Evolutionary conservation across 2,113 vertebrate species (phyloP).

Genomic region (Nansenia antarctica): DNA sequence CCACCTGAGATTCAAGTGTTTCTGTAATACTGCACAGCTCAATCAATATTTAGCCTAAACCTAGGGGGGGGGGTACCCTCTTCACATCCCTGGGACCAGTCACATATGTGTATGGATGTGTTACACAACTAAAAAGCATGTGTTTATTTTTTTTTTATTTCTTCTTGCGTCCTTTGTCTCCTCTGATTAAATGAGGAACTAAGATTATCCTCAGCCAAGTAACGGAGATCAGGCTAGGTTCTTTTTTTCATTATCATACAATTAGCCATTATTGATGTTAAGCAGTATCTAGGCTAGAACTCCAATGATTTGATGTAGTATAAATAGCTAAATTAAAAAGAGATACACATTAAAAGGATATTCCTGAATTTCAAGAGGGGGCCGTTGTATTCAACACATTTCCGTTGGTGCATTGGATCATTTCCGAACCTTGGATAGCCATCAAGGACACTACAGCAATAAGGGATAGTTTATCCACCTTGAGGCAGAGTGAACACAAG

Average conservation of each 20-base stretch:
- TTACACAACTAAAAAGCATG: slow-evolving; percentile 56
- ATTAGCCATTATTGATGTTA: background rate
- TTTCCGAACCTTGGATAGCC: background rate
- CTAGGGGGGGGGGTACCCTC: slow-evolving; percentile 64
- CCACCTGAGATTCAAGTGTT: slow-evolving; percentile 85
- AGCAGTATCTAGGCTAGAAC: background rate
- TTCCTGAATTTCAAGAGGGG: slow-evolving; percentile 16
- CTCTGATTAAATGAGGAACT: background rate
- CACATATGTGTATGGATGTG: slow-evolving; percentile 60
- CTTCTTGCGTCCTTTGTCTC: slow-evolving; percentile 9
- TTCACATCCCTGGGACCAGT: slow-evolving; percentile 62
- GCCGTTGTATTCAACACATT: slow-evolving; percentile 1
- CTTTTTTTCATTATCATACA: background rate
- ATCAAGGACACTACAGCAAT: slow-evolving; percentile 1
- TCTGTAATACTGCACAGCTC: slow-evolving; percentile 80
- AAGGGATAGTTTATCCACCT: background rate
- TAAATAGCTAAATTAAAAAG: slow-evolving; percentile 12
- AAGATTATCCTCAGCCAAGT: background rate
- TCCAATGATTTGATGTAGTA: slow-evolving; percentile 21
- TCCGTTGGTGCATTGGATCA: slow-evolving; percentile 23
- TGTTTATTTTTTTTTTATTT: slow-evolving; percentile 30
- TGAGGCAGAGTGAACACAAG: background rate
- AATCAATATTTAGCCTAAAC: slow-evolving; percentile 81
- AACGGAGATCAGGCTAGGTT: background rate
- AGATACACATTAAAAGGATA: background rate